These are phyloP conservation scores for Benthosema pterotum DNA, from an alignment of 2,797 vertebrate species.

Conservation along the genomic window DNA sequence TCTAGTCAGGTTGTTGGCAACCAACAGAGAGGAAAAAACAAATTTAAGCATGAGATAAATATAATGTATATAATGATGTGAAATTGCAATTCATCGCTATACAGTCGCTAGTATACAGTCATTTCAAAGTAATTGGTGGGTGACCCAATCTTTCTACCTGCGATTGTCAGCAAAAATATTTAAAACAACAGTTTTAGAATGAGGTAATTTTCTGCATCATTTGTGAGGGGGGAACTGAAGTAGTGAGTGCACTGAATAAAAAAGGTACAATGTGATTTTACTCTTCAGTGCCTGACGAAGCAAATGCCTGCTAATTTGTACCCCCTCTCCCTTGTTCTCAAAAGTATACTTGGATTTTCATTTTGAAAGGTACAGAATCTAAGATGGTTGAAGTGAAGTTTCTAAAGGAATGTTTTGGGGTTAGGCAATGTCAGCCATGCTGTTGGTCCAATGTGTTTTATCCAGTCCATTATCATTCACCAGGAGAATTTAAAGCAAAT, in stretches of 20 bases:
- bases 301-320: too few species aligned
- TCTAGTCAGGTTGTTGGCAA: background rate
- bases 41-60: background rate
- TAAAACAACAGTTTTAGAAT: constrained; percentile 54
- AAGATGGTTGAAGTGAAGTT: too few species aligned
- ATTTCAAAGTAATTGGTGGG: constrained; percentile 15
- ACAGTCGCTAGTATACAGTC: background rate
- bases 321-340: too few species aligned
- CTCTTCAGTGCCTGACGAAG: background rate
- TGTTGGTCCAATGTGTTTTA: too few species aligned
- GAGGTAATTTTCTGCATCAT: constrained; percentile 72
- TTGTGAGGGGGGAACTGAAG: constrained; percentile 60
- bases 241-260: constrained; percentile 34
- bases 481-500: too few species aligned
- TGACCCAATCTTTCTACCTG: constrained; percentile 29
- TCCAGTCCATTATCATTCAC: too few species aligned
- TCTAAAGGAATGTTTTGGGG: too few species aligned
- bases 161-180: constrained; percentile 55
- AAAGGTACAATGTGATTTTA: constrained; percentile 22
- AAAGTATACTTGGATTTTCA: too few species aligned
- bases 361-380: too few species aligned
- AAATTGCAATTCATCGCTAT: constrained; percentile 25
- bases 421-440: too few species aligned
- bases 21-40: too few species aligned
- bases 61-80: constrained; percentile 24